These are phyloP conservation scores for Platysternon megacephalum DNA, from an alignment of 2,113 vertebrate genomes.

Conservation along the genomic window DNA sequence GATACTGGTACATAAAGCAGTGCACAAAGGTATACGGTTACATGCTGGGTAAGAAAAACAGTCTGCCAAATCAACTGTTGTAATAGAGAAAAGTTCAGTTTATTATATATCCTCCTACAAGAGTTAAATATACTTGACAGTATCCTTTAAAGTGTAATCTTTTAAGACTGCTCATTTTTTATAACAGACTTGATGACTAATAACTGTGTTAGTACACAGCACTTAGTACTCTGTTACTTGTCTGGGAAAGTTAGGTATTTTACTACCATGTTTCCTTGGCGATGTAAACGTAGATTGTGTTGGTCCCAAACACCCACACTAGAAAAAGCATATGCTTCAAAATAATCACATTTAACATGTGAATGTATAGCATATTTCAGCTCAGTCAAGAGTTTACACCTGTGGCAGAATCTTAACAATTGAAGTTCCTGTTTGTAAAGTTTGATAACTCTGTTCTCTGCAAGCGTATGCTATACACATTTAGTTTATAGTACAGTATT, in stretches of 20 bases:
- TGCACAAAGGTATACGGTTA: background rate
- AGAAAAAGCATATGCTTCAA: slow-evolving; percentile 13
- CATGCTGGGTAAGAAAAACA: background rate
- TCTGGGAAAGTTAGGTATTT: slow-evolving; percentile 51
- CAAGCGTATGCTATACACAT: background rate
- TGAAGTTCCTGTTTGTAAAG: slow-evolving; percentile 13
- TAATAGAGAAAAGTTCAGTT: background rate
- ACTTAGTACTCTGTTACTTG: slow-evolving; percentile 19
- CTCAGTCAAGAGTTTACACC: background rate
- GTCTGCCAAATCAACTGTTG: background rate
- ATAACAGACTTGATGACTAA: background rate
- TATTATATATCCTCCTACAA: background rate
- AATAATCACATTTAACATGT: slow-evolving; percentile 11
- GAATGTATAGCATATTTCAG: slow-evolving; percentile 30
- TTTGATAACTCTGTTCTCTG: slow-evolving; percentile 3
- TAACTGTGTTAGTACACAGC: slow-evolving; percentile 16
- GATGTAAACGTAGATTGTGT: background rate
- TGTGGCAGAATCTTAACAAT: background rate
- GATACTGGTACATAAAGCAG: background rate
- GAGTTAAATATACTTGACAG: slow-evolving; percentile 56
- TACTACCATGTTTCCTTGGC: slow-evolving; percentile 23
- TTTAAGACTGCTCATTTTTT: background rate
- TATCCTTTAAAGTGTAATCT: background rate
- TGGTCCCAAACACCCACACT: background rate
- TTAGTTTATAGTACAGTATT: background rate